These are phyloP conservation scores for Gisinianus flammeolus DNA, from an alignment of 2,888 invertebrate species.

Conservation along the genomic window DNA sequence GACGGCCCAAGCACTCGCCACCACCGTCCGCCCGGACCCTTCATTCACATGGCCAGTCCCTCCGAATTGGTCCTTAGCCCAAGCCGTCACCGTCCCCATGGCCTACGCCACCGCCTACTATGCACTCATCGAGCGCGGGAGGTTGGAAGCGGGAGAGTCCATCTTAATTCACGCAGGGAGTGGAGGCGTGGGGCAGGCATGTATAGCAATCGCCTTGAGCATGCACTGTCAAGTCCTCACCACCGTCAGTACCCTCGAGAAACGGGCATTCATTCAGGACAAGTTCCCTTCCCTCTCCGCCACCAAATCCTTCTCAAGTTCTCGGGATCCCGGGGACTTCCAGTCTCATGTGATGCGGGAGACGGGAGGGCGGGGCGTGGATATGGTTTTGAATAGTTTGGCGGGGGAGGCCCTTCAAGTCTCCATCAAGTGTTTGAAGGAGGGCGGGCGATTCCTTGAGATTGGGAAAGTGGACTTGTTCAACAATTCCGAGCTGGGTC, in stretches of 20 bases:
- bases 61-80: constrained; percentile 68
- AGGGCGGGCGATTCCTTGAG: constrained; percentile 94
- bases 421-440: constrained; percentile 87
- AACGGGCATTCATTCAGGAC: constrained; percentile 83
- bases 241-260: constrained; percentile 87
- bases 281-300: constrained; percentile 79
- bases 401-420: constrained; percentile 94
- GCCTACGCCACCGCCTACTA: constrained; percentile 71
- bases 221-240: constrained; percentile 89
- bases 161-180: constrained; percentile 94
- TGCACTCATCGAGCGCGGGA: constrained; percentile 74
- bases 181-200: constrained; percentile 97
- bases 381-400: constrained; percentile 92
- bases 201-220: constrained; percentile 89
- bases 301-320: constrained; percentile 82
- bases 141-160: constrained; percentile 72
- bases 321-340: constrained; percentile 75
- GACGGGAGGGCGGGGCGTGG: constrained; percentile 89
- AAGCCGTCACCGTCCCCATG: constrained; percentile 72
- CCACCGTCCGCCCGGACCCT: constrained; percentile 65
- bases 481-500: constrained; percentile 87
- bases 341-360: constrained; percentile 84
- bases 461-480: constrained; percentile 97
- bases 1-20: constrained; percentile 75
- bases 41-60: constrained; percentile 67